phyloP scores from a whole-genome alignment of 2,113 vertebrate genomes.

The Archilochus colubris region DNA sequence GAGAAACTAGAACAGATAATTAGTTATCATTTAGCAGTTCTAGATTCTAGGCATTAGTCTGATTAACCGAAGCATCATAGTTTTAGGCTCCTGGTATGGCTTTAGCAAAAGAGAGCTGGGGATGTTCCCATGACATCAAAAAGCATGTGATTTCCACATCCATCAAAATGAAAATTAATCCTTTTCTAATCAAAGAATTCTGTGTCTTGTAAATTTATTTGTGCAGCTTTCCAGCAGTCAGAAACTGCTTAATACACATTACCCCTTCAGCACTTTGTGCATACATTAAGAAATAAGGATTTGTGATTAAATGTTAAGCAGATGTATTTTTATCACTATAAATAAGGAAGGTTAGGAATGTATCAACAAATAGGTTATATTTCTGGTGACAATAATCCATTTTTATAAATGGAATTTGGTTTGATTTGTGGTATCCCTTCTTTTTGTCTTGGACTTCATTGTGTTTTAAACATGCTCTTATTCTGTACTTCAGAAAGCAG shows the following conservation, averaged over 20 bases:
- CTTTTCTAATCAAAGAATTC: neutral
- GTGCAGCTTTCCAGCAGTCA: neutral
- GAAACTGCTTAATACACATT: neutral
- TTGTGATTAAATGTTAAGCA: neutral
- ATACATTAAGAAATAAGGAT: neutral
- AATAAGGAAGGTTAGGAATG: neutral
- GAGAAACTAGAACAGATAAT: neutral
- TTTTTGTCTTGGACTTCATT: neutral
- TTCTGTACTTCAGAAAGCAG: conserved; percentile 47
- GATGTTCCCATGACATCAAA: neutral
- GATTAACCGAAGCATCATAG: neutral
- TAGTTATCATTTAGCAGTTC: neutral
- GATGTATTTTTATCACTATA: neutral
- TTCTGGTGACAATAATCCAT: neutral
- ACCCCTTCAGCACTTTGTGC: neutral
- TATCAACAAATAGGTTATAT: neutral
- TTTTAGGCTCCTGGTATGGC: neutral
- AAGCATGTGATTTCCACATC: neutral
- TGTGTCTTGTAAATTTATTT: neutral
- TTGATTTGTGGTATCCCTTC: neutral
- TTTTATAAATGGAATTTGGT: neutral
- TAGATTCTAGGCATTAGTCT: neutral
- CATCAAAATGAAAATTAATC: neutral
- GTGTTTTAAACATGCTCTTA: neutral
- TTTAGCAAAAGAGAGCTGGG: neutral